phyloP scores from a whole-genome alignment of 2,113 vertebrate genomes.

The Myrmecobius fasciatus region DNA sequence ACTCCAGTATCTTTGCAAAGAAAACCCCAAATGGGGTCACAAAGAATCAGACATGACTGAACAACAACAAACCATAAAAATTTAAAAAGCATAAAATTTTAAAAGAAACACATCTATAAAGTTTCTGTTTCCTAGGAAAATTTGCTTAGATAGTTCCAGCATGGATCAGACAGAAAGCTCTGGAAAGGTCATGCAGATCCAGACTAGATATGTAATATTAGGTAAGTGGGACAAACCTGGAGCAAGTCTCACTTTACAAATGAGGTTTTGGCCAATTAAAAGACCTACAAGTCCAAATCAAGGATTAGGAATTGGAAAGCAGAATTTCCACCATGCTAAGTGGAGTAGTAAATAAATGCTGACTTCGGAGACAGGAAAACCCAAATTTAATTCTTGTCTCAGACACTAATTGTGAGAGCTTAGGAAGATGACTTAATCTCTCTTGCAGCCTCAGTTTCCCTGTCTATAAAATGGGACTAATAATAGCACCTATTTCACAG shows the following conservation, averaged over 20 bases:
- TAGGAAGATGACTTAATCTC: background rate
- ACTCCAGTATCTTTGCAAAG: background rate
- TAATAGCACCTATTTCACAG: background rate
- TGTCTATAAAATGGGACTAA: background rate
- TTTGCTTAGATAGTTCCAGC: background rate
- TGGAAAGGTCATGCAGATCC: background rate
- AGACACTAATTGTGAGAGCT: background rate
- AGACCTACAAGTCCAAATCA: background rate
- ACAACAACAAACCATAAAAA: background rate
- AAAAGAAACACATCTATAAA: background rate
- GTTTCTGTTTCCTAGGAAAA: background rate
- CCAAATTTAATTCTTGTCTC: background rate
- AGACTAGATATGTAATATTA: background rate
- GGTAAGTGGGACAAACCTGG: background rate
- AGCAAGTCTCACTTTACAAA: background rate
- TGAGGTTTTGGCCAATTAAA: background rate
- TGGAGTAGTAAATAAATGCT: background rate
- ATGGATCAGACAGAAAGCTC: background rate
- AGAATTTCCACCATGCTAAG: background rate
- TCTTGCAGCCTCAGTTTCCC: background rate
- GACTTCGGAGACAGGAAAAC: background rate
- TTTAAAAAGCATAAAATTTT: background rate
- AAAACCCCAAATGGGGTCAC: background rate
- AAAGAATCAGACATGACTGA: background rate
- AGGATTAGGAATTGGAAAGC: background rate